Evolutionary conservation across 1,140 invertebrate species (phyloP).

Genomic region (Listronotus bonariensis): DNA sequence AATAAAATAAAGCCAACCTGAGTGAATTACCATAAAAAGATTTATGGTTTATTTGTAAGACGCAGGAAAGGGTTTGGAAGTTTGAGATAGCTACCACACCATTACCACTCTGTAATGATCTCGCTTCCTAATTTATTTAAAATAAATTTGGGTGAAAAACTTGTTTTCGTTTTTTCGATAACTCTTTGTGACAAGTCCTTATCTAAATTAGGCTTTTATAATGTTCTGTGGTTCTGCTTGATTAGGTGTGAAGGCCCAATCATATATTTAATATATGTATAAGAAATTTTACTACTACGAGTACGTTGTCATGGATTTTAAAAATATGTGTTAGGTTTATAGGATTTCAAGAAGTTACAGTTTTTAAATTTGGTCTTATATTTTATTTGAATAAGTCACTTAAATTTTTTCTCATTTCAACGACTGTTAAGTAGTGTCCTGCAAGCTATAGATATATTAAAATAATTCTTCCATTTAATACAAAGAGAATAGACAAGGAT

Average conservation of each 20-base stretch:
- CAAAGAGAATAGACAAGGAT: no score
- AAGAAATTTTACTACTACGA: no score
- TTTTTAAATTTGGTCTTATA: no score
- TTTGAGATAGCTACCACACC: constrained; percentile 29
- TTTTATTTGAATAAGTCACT: no score
- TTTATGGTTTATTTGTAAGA: constrained; percentile 27
- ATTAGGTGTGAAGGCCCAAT: not conserved
- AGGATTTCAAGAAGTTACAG: no score
- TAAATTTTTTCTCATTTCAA: no score
- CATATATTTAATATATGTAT: no score
- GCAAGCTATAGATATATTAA: no score
- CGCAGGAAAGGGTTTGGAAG: constrained; percentile 18
- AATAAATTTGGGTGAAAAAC: constrained; percentile 26
- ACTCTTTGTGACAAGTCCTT: constrained; percentile 14
- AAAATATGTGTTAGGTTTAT: no score
- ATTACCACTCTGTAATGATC: constrained; percentile 18
- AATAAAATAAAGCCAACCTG: constrained; percentile 11
- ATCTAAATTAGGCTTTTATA: constrained; percentile 29
- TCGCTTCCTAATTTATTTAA: constrained; percentile 25
- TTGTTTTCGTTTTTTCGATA: constrained; percentile 15
- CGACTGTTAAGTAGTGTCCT: no score
- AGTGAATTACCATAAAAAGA: constrained; percentile 20
- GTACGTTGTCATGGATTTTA: no score
- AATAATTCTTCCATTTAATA: no score
- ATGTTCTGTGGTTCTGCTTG: not conserved